A percentile compares a stretch with the other conserved stretches of the same genome.
Conservation (phyloP, 2,888 invertebrate genomes). For the Mystacides longicornis region DNA sequence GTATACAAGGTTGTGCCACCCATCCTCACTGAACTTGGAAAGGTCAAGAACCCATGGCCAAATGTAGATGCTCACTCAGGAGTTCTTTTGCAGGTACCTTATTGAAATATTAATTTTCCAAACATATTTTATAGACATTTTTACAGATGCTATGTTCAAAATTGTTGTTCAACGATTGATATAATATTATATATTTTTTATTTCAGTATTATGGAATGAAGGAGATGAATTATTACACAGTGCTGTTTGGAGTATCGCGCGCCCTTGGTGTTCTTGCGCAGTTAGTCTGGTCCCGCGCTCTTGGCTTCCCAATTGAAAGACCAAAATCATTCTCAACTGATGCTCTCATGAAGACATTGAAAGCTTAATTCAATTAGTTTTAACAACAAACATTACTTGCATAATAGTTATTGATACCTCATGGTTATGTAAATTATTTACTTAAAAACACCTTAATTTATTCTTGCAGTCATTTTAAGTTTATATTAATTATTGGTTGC, state of each 20-base stretch:
- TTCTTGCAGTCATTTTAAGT: constrained; percentile 1
- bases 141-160: neutral
- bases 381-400: neutral
- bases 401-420: constrained; percentile 1
- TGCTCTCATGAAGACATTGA: constrained; percentile 41
- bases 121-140: neutral
- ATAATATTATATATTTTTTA: neutral
- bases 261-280: constrained; percentile 80
- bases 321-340: constrained; percentile 79
- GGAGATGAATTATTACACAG: constrained; percentile 92
- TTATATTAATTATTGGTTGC: neutral
- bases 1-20: constrained; percentile 91
- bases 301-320: constrained; percentile 79
- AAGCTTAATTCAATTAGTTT: constrained; percentile 10
- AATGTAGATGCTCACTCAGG: constrained; percentile 98
- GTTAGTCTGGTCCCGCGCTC: constrained; percentile 78
- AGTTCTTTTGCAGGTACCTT: constrained; percentile 72
- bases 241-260: constrained; percentile 85
- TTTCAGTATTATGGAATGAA: constrained; percentile 79
- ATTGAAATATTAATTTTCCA: constrained; percentile 1
- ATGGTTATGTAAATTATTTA: neutral
- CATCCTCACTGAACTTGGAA: constrained; percentile 85
- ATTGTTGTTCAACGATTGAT: neutral
- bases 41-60: constrained; percentile 98
- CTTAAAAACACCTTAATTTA: neutral